These are phyloP conservation scores for Apostichopus leukothele DNA, from an alignment of 53 echinoderm and acorn worm genomes.

Conservation along the genomic window DNA sequence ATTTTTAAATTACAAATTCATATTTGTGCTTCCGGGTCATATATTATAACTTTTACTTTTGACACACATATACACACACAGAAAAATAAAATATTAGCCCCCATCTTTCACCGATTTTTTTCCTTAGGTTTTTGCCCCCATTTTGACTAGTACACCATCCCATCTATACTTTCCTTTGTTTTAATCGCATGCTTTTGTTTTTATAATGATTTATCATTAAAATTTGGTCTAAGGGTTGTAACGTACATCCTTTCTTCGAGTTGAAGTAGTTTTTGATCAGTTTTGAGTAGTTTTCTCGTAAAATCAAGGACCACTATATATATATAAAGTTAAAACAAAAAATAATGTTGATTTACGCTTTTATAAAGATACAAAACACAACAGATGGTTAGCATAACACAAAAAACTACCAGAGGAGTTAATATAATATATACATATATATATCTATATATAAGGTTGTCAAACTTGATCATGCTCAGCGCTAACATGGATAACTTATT, in stretches of 20 bases:
- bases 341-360: not conserved
- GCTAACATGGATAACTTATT: too few species aligned
- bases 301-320: slow-evolving; percentile 12
- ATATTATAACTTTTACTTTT: too few species aligned
- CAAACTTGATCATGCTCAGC: not conserved
- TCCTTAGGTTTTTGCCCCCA: too few species aligned
- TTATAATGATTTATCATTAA: not conserved
- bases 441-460: too few species aligned
- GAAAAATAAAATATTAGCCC: too few species aligned
- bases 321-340: not conserved
- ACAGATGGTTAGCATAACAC: not conserved
- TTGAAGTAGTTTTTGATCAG: slow-evolving; percentile 15
- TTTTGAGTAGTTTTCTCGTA: slow-evolving; percentile 40
- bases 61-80: too few species aligned
- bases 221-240: not conserved
- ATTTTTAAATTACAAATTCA: not conserved
- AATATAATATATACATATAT: not conserved
- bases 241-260: not conserved
- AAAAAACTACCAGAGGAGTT: not conserved
- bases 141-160: too few species aligned
- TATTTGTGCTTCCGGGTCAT: not conserved
- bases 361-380: not conserved
- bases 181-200: not conserved
- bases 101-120: too few species aligned
- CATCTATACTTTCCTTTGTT: not conserved